phyloP scores from a whole-genome alignment of 2,888 invertebrate species.

The Dicyrtoma fusca region DNA sequence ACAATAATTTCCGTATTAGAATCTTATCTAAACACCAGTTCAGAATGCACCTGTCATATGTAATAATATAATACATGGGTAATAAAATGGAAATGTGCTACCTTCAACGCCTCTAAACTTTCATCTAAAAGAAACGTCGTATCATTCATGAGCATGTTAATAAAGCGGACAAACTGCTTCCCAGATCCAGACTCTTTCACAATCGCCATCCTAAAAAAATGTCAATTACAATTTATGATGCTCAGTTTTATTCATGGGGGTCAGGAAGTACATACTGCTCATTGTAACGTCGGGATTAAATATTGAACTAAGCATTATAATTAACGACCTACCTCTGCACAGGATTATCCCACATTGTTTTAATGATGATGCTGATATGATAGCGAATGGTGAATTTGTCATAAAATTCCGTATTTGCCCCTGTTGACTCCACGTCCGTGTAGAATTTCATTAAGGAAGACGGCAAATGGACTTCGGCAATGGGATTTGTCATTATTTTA shows the following conservation, averaged over 20 bases:
- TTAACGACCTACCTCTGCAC: constrained; percentile 72
- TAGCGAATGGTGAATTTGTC: constrained; percentile 99
- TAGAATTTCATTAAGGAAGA: constrained; percentile 97
- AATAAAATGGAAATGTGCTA: constrained; percentile 37
- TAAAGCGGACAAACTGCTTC: constrained; percentile 92
- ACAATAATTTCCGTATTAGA: not conserved
- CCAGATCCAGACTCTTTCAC: constrained; percentile 87
- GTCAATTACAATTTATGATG: too few species aligned
- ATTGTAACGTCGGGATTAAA: too few species aligned
- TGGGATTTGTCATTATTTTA: constrained; percentile 83
- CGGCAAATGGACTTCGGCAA: constrained; percentile 79
- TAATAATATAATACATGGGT: not conserved
- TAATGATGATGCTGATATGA: constrained; percentile 95
- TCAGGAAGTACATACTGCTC: too few species aligned
- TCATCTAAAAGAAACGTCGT: constrained; percentile 96
- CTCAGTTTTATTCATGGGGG: too few species aligned
- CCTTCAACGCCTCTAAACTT: constrained; percentile 81
- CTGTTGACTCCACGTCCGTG: constrained; percentile 96
- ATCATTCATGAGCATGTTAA: constrained; percentile 98
- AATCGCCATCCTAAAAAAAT: constrained; percentile 65
- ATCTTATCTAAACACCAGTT: too few species aligned
- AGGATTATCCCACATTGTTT: constrained; percentile 92
- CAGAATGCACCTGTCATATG: not conserved
- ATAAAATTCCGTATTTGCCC: constrained; percentile 97
- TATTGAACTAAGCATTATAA: too few species aligned